phyloP scores from a whole-genome alignment of 2,888 invertebrate genomes.

The Leptothorax acervorum region DNA sequence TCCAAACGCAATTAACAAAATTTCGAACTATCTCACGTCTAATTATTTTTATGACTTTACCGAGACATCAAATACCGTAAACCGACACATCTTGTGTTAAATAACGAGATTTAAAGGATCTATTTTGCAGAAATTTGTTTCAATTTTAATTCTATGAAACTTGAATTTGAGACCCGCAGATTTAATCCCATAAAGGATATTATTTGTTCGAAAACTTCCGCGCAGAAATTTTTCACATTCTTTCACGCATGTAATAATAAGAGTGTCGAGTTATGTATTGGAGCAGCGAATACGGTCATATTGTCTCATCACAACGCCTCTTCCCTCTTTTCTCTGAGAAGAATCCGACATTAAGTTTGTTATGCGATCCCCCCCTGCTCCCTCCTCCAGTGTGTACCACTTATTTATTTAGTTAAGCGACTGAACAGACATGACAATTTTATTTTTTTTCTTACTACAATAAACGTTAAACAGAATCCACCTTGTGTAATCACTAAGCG shows the following conservation, averaged over 20 bases:
- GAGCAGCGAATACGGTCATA: not conserved
- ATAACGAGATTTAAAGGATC: no score
- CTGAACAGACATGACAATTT: conserved; percentile 76
- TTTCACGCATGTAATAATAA: not conserved
- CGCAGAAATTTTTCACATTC: not conserved
- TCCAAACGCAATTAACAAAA: not conserved
- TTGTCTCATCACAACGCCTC: not conserved
- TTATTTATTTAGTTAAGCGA: conserved; percentile 80
- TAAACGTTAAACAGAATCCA: conserved; percentile 32
- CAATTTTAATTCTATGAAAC: not conserved
- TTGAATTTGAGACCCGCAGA: not conserved
- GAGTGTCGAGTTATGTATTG: not conserved
- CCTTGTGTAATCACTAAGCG: conserved; percentile 11
- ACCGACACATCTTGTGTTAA: not conserved
- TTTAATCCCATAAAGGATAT: not conserved
- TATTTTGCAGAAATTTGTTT: not conserved
- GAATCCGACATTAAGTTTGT: not conserved
- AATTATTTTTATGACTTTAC: not conserved
- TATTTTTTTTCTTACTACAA: not conserved
- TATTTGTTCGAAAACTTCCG: not conserved
- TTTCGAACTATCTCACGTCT: not conserved
- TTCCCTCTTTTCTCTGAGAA: not conserved
- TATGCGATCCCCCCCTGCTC: conserved; percentile 30
- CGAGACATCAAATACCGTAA: not conserved
- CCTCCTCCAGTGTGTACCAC: conserved; percentile 65